Evolutionary conservation across 2,888 invertebrate genomes (phyloP).

Genomic region (Campoplex nolae): DNA sequence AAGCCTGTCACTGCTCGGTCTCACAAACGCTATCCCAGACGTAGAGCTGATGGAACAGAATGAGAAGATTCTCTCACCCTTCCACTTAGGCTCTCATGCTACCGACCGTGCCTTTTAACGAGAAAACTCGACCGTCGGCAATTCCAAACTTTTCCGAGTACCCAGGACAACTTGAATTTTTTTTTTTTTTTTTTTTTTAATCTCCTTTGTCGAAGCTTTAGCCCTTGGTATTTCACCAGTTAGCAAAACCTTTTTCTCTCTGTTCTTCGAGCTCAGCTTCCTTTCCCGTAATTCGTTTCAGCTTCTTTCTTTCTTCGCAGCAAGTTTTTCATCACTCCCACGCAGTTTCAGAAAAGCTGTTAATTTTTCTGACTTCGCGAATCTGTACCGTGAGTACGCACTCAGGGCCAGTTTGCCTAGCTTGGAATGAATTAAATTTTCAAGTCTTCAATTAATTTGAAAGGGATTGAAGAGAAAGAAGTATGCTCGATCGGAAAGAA

Average conservation of each 20-base stretch:
- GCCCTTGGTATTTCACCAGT: conserved; percentile 17
- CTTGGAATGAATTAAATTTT: not conserved
- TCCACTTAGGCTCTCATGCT: conserved; percentile 11
- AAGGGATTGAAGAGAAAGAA: not conserved
- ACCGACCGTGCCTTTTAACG: conserved; percentile 66
- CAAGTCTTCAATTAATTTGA: conserved; percentile 7
- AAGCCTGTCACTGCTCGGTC: conserved; percentile 6
- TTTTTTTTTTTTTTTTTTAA: conserved; percentile 19
- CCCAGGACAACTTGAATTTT: conserved; percentile 55
- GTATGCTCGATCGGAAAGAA: not conserved
- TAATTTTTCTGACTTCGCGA: conserved; percentile 1
- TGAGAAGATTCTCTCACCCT: conserved; percentile 50
- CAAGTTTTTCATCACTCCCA: conserved; percentile 10
- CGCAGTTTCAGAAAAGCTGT: conserved; percentile 18
- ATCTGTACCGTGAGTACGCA: conserved; percentile 3
- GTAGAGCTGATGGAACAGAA: conserved; percentile 47
- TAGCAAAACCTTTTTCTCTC: conserved; percentile 39
- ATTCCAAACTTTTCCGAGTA: conserved; percentile 66
- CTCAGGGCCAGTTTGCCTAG: not conserved
- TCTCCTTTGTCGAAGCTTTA: conserved; percentile 32
- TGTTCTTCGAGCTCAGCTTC: conserved; percentile 22
- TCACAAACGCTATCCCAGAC: not conserved
- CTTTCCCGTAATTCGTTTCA: not conserved
- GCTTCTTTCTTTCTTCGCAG: not conserved
- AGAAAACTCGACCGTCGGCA: conserved; percentile 63